These are phyloP conservation scores for Spilogale gracilis DNA, from an alignment of 2,113 vertebrate genomes.

Conservation along the genomic window DNA sequence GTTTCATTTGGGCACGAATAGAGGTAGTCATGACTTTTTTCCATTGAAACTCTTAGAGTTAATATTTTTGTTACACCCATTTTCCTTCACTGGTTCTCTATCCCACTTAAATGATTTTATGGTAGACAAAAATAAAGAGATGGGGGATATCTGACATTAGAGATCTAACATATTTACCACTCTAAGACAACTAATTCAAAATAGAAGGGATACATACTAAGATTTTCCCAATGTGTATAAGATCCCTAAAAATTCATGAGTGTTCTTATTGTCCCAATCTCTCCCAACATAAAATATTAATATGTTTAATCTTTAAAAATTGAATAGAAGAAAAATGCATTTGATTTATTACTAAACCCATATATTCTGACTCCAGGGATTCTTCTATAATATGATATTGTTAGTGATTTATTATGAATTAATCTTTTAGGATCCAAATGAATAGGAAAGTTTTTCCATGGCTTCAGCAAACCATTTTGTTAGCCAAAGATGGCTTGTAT, in stretches of 20 bases:
- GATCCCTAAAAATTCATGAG: not conserved
- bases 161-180: not conserved
- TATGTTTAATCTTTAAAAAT: slow-evolving; percentile 65
- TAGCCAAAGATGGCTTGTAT: not conserved
- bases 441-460: not conserved
- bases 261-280: not conserved
- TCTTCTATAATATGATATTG: not conserved
- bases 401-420: slow-evolving; percentile 51
- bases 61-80: not conserved
- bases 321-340: slow-evolving; percentile 30
- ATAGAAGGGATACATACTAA: not conserved
- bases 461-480: slow-evolving; percentile 6
- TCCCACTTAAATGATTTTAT: not conserved
- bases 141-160: not conserved
- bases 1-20: not conserved
- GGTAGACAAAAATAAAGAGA: not conserved
- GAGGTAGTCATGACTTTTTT: not conserved
- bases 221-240: not conserved
- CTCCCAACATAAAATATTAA: slow-evolving; percentile 61
- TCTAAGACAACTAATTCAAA: not conserved
- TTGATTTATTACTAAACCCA: slow-evolving; percentile 57
- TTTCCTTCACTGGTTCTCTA: not conserved
- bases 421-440: slow-evolving; percentile 46
- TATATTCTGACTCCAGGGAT: slow-evolving; percentile 30
- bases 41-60: not conserved